Conservation (phyloP, 1,140 invertebrate genomes). For the Magallana ariakensis region DNA sequence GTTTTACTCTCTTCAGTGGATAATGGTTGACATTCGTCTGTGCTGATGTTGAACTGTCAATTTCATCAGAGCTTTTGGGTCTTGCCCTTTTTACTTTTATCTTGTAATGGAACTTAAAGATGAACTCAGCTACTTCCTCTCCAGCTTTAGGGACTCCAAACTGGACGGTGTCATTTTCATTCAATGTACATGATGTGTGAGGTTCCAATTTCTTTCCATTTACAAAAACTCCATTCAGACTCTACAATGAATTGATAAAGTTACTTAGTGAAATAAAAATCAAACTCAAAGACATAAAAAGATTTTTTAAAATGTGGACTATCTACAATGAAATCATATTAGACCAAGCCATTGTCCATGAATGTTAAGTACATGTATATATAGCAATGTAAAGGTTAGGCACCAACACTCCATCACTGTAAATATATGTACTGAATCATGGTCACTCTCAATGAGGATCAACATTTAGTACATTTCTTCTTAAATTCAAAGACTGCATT, state of each 20-base stretch:
- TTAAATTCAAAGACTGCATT: no score
- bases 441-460: no score
- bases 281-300: no score
- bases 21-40: conserved; percentile 41
- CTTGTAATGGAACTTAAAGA: conserved; percentile 70
- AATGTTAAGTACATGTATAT: no score
- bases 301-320: no score
- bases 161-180: conserved; percentile 73
- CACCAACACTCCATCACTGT: no score
- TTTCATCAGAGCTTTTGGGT: conserved; percentile 53
- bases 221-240: conserved; percentile 76
- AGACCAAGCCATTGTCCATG: no score
- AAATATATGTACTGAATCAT: no score
- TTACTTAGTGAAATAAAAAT: no score
- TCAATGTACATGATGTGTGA: conserved; percentile 53
- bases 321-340: no score
- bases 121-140: conserved; percentile 67
- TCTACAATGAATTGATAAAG: conserved; percentile 64
- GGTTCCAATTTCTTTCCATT: conserved; percentile 73
- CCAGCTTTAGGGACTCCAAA: conserved; percentile 68
- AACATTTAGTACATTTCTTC: no score
- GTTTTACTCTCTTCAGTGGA: conserved; percentile 53
- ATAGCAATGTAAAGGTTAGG: no score
- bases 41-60: conserved; percentile 19
- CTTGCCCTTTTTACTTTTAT: conserved; percentile 64